These are phyloP conservation scores for Ferdinandea cuprea DNA, from an alignment of 2,888 invertebrate species.

Conservation along the genomic window DNA sequence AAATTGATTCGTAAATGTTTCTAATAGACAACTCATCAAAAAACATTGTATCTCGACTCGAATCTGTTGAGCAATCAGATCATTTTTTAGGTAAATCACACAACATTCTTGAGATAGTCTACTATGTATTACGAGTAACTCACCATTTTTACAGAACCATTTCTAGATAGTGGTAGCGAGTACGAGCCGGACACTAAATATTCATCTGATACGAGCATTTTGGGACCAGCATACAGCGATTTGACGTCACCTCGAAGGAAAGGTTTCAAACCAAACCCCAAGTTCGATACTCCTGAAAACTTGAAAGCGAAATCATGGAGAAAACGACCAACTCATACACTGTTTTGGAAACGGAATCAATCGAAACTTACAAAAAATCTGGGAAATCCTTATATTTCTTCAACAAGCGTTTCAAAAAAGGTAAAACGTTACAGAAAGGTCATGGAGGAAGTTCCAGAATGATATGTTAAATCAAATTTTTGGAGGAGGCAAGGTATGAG, in stretches of 20 bases:
- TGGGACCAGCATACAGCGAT: constrained; percentile 19
- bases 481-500: constrained; percentile 22
- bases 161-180: constrained; percentile 31
- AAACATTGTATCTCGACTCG: too few relatives aligned
- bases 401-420: constrained; percentile 10
- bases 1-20: neutral
- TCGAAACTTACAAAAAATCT: constrained; percentile 28
- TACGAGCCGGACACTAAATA: constrained; percentile 20
- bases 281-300: constrained; percentile 19
- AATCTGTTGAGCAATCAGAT: too few relatives aligned
- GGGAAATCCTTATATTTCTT: constrained; percentile 29
- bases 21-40: neutral
- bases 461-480: constrained; percentile 28
- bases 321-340: constrained; percentile 9
- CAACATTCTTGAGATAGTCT: too few relatives aligned
- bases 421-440: constrained; percentile 26
- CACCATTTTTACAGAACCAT: constrained; percentile 27
- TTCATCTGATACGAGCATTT: constrained; percentile 32
- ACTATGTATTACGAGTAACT: too few relatives aligned
- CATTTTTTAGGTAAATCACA: too few relatives aligned
- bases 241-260: constrained; percentile 31
- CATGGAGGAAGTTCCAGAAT: constrained; percentile 26
- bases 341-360: constrained; percentile 31
- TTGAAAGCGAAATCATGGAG: constrained; percentile 16
- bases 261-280: constrained; percentile 12